Percentiles rank a stretch among this genome's conserved stretches.
Conservation (phyloP, 2,113 vertebrate species). For the Grus americana region DNA sequence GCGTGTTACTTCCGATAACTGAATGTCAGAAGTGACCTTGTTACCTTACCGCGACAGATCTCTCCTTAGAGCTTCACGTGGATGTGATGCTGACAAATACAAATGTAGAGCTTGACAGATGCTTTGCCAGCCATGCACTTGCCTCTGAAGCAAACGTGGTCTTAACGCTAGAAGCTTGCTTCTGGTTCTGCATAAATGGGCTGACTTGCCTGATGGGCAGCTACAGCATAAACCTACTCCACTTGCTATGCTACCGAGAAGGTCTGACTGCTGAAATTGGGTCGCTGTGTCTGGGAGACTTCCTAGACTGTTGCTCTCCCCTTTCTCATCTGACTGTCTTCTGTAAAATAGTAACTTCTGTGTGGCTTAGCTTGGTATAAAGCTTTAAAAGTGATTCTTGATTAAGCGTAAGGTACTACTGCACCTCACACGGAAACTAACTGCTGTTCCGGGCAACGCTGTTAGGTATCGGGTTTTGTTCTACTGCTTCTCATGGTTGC, state of each 20-base stretch:
- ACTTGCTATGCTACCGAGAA: not conserved
- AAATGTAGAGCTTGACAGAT: not conserved
- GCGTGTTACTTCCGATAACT: not conserved
- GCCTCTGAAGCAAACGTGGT: not conserved
- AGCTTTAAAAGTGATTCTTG: not conserved
- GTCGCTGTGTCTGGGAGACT: not conserved
- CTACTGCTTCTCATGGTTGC: not conserved
- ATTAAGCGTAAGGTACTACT: not conserved
- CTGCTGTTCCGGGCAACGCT: not conserved
- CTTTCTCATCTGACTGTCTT: not conserved
- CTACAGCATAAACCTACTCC: not conserved
- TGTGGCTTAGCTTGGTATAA: not conserved
- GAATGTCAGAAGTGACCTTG: not conserved
- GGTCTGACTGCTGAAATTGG: not conserved
- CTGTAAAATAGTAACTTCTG: not conserved
- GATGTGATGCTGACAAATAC: not conserved
- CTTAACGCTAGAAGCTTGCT: not conserved
- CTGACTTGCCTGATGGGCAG: not conserved
- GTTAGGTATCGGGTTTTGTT: fast-evolving
- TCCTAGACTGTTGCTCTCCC: not conserved
- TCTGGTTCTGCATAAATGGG: not conserved
- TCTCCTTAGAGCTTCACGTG: not conserved
- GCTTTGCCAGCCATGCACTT: not conserved
- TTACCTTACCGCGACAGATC: not conserved
- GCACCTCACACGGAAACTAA: not conserved